Percentiles rank a stretch among this genome's conserved stretches.
phyloP scores from a whole-genome alignment of 2,113 vertebrate species.

The Scomber colias region DNA sequence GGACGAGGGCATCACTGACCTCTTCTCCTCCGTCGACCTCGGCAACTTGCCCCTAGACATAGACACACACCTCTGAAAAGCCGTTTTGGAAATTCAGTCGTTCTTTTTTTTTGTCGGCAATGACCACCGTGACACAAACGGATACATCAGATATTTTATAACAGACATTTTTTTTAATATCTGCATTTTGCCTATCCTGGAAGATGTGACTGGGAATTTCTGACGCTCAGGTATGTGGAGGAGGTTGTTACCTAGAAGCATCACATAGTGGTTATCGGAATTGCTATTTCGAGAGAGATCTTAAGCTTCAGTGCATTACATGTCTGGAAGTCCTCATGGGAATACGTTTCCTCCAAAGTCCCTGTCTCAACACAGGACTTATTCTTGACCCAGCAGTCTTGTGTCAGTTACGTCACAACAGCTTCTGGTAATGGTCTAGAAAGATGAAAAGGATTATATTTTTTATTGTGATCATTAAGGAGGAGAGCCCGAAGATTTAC shows the following conservation, averaged over 20 bases:
- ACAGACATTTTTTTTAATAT: background rate
- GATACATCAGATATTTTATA: too few species aligned
- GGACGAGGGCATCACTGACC: constrained; percentile 91
- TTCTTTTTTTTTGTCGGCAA: background rate
- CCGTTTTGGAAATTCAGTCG: background rate
- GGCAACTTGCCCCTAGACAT: constrained; percentile 87
- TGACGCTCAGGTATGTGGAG: background rate
- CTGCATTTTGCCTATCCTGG: background rate
- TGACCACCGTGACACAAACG: constrained; percentile 9
- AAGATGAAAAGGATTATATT: background rate
- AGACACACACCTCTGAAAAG: constrained; percentile 87
- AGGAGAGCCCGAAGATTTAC: background rate
- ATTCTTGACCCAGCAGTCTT: background rate
- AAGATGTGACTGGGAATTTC: background rate
- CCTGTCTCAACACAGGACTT: background rate
- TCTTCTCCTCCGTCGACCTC: constrained; percentile 90
- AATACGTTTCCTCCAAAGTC: background rate
- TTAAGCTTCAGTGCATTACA: constrained; percentile 15
- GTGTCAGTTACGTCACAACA: background rate
- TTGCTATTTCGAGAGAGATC: background rate
- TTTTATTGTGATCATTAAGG: background rate
- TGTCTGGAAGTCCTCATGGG: background rate
- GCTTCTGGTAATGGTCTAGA: background rate
- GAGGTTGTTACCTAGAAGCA: background rate
- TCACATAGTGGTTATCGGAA: background rate